Conservation (phyloP, 1,140 invertebrate genomes). For the Drosophila albomicans region DNA sequence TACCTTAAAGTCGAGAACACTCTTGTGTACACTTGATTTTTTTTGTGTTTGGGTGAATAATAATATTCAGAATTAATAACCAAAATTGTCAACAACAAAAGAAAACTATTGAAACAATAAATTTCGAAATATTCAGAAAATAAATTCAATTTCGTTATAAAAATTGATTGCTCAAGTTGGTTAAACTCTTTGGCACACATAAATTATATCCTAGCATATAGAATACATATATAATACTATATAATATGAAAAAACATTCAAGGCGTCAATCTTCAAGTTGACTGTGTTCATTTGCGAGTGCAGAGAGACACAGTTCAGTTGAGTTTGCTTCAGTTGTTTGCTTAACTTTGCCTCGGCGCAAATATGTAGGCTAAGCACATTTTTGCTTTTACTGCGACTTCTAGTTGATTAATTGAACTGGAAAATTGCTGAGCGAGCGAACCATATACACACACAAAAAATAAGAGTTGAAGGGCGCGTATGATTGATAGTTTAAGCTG, state of each 20-base stretch:
- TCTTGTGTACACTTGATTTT: too few relatives aligned
- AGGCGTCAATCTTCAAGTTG: conserved; percentile 14
- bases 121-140: too few relatives aligned
- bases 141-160: too few relatives aligned
- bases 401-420: conserved; percentile 69
- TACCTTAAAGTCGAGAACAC: too few relatives aligned
- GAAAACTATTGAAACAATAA: too few relatives aligned
- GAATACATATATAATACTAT: too few relatives aligned
- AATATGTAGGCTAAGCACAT: conserved; percentile 49
- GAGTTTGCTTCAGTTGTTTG: conserved; percentile 12
- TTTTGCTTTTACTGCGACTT: conserved; percentile 24
- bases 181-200: not conserved
- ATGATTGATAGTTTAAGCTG: conserved; percentile 74
- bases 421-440: conserved; percentile 43
- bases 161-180: not conserved
- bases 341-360: conserved; percentile 21
- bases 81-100: too few relatives aligned
- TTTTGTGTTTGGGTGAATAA: too few relatives aligned
- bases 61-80: too few relatives aligned
- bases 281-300: conserved; percentile 31
- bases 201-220: not conserved
- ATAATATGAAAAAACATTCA: not conserved
- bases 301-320: conserved; percentile 2
- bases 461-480: not conserved
- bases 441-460: not conserved